These are phyloP conservation scores for Thamnophis sirtalis DNA, from an alignment of 2,113 vertebrate genomes.

Conservation along the genomic window DNA sequence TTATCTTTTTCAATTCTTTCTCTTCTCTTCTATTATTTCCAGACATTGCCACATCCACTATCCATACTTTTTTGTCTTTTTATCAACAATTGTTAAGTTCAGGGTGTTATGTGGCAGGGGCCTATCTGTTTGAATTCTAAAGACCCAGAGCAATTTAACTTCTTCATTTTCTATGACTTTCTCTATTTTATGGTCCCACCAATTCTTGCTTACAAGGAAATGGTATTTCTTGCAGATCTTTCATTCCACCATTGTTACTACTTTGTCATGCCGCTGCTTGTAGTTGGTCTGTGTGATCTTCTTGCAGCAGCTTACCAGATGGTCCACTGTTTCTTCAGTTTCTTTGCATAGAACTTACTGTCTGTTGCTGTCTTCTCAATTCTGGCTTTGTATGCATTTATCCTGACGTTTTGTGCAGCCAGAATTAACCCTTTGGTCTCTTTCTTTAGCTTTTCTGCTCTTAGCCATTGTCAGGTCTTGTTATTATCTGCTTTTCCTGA, in stretches of 20 bases:
- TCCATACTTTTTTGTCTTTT: background rate
- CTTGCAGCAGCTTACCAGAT: no score
- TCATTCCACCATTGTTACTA: background rate
- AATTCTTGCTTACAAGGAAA: background rate
- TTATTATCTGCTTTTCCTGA: no score
- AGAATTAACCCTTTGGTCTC: no score
- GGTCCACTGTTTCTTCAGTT: no score
- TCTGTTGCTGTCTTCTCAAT: no score
- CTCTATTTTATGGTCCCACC: background rate
- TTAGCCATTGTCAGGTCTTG: no score
- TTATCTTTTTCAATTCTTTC: background rate
- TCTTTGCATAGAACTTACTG: no score
- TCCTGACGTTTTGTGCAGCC: no score
- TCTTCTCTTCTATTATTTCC: background rate
- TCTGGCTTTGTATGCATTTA: no score
- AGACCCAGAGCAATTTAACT: background rate
- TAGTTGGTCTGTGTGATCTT: no score
- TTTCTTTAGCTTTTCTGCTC: no score
- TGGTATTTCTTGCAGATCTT: background rate
- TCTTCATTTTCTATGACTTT: background rate
- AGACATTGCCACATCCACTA: background rate
- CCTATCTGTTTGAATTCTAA: background rate
- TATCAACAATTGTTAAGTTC: background rate
- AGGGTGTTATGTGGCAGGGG: background rate
- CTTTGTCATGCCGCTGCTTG: background rate